Evolutionary conservation across 1,140 invertebrate genomes (phyloP).

Genomic region (Popillia japonica): DNA sequence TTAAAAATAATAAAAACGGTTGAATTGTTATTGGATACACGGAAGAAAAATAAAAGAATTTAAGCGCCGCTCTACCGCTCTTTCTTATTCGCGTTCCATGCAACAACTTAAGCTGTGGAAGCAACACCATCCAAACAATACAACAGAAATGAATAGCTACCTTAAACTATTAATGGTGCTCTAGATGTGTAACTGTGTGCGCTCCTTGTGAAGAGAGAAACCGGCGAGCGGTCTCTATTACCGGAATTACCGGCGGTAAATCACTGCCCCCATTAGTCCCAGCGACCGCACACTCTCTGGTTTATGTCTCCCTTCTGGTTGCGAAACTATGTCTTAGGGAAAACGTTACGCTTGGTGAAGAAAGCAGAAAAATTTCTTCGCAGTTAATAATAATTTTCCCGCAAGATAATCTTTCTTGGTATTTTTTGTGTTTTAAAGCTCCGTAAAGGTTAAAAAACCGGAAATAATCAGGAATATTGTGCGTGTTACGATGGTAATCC

Average conservation of each 20-base stretch:
- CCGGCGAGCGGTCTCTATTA: conserved; percentile 11
- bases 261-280: conserved; percentile 30
- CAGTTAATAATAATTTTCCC: neutral
- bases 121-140: neutral
- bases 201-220: neutral
- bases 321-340: neutral
- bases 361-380: neutral
- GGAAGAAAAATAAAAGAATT: neutral
- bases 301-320: conserved; percentile 7
- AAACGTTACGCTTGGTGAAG: conserved; percentile 23
- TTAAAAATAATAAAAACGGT: neutral
- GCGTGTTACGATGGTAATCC: no score
- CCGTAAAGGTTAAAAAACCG: neutral
- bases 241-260: conserved; percentile 26
- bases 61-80: neutral
- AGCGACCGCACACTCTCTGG: conserved; percentile 19
- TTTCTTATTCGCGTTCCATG: neutral
- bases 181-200: conserved; percentile 20
- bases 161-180: conserved; percentile 26
- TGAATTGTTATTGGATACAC: neutral
- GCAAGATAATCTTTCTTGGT: neutral
- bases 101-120: neutral
- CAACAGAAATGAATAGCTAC: conserved; percentile 2
- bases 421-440: neutral
- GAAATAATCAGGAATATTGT: neutral